Percentiles rank a stretch among this genome's conserved stretches.
Evolutionary conservation across 1,140 invertebrate species (phyloP).

Genomic region (Brachionus plicatilis): DNA sequence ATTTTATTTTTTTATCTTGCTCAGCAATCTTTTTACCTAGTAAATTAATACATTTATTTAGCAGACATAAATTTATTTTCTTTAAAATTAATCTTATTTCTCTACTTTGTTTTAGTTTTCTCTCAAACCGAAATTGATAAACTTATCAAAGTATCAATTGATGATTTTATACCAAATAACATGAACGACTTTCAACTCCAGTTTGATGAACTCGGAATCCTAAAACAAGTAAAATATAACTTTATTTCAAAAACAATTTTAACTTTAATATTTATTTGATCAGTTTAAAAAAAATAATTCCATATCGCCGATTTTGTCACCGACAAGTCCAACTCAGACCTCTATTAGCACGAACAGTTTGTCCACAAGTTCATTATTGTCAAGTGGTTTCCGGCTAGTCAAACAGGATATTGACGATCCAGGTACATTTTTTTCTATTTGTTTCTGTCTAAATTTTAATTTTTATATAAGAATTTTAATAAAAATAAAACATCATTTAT

Average conservation of each 20-base stretch:
- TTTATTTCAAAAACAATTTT: not conserved
- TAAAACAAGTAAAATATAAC: conserved; percentile 15
- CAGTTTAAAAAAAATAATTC: conserved; percentile 30
- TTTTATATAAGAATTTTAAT: not conserved
- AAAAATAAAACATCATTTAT: not conserved
- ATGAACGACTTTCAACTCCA: conserved; percentile 11
- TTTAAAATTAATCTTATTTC: not conserved
- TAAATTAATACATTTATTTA: too few relatives aligned
- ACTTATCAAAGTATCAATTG: conserved; percentile 1
- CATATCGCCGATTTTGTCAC: not conserved
- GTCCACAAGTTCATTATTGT: not conserved
- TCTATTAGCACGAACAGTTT: not conserved
- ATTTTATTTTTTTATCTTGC: too few relatives aligned
- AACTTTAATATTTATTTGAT: not conserved
- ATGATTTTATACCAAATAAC: conserved; percentile 23
- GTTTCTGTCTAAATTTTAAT: not conserved
- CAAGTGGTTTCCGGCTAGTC: not conserved
- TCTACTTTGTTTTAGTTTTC: conserved; percentile 8
- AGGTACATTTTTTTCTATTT: not conserved
- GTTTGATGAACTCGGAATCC: conserved; percentile 26
- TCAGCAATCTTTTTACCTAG: too few relatives aligned
- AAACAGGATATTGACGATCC: not conserved
- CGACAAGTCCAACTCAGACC: not conserved
- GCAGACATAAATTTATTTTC: too few relatives aligned
- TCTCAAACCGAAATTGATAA: conserved; percentile 38